Evolutionary conservation across 64 coral and sea anemone genomes (phyloP).

Genomic region (Porites australiensis): DNA sequence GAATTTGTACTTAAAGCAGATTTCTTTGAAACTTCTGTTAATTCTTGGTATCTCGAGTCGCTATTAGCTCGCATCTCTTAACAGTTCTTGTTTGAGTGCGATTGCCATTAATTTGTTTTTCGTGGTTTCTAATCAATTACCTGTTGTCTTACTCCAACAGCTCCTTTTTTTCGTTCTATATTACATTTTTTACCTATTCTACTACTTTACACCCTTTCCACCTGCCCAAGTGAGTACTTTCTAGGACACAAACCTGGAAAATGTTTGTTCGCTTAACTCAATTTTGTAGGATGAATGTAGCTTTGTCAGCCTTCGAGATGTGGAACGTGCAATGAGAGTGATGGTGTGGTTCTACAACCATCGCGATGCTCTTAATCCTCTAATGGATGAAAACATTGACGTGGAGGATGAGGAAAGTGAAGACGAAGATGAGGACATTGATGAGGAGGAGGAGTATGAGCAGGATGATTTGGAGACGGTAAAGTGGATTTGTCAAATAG

Average conservation of each 20-base stretch:
- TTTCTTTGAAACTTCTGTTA: too few relatives aligned
- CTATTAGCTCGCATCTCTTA: too few relatives aligned
- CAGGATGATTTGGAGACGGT: background rate
- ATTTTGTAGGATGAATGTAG: slow-evolving; percentile 72
- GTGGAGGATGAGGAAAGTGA: slow-evolving; percentile 28
- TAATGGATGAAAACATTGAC: slow-evolving; percentile 3
- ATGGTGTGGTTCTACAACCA: slow-evolving; percentile 84
- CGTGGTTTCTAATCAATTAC: too few relatives aligned
- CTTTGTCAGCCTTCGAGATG: slow-evolving; percentile 84
- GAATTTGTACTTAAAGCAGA: too few relatives aligned
- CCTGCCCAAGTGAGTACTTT: too few relatives aligned
- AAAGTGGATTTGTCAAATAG: background rate
- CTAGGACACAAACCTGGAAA: background rate
- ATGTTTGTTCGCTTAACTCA: background rate
- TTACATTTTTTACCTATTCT: too few relatives aligned
- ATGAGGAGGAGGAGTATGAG: background rate
- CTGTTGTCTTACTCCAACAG: too few relatives aligned
- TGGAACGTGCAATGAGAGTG: slow-evolving; percentile 81
- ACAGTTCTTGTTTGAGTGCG: too few relatives aligned
- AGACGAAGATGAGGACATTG: slow-evolving; percentile 32
- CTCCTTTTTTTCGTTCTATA: too few relatives aligned
- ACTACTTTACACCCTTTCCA: too few relatives aligned
- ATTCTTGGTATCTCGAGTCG: too few relatives aligned
- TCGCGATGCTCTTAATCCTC: slow-evolving; percentile 3
- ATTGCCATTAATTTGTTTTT: too few relatives aligned